Base-by-base conservation (phyloP, 2,797 vertebrate genomes). In the Leontopithecus rosalia region DNA sequence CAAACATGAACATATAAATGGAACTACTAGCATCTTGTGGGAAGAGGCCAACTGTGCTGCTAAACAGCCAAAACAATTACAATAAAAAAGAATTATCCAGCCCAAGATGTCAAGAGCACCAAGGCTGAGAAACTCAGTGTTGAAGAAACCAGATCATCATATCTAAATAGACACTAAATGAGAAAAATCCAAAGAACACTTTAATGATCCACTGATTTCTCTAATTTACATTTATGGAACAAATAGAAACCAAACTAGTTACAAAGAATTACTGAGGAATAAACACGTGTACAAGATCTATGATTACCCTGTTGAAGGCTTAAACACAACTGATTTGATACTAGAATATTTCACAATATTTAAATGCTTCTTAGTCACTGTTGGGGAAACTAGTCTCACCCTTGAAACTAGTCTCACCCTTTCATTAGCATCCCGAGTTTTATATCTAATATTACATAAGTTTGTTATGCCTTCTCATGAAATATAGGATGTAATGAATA, bases 191-290 rank as follows among this genome's bases (percentile, higher is more conserved):
- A 94, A 84, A 64, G 39, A 88, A 39, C 52, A 79, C n/a, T 70
- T 90, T 82, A 88, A 93, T 84, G 79, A 80, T 84, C 36, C 20
- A 94, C 20, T 33, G 73, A n/a, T 64, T 88, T 88, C 26, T 58
- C 52, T 88, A 61, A 81, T 64, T 84, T 57, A 84, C 39, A 88
- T 20, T 90, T 87, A 72, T 1, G 8, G 46, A 96, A 75, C 79
- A 91, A 41, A 39, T 43, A 43, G 39, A 77, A 83, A 88, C 28
- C 80, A 94, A 88, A 77, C 3, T 33, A 84, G 61, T 79, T 46
- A 93, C 46, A 79, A 11, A 61, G 72, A 91, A 94, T 84, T 64
- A 88, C 52, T 26, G 13, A 85, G 55, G 26, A 91, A 91, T 82
- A 80, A 50, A 19, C 43, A 64, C 57, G 77, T 2, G 2, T 87